Base-by-base conservation (phyloP, 2,113 vertebrate genomes). In the Clarias magur region DNA sequence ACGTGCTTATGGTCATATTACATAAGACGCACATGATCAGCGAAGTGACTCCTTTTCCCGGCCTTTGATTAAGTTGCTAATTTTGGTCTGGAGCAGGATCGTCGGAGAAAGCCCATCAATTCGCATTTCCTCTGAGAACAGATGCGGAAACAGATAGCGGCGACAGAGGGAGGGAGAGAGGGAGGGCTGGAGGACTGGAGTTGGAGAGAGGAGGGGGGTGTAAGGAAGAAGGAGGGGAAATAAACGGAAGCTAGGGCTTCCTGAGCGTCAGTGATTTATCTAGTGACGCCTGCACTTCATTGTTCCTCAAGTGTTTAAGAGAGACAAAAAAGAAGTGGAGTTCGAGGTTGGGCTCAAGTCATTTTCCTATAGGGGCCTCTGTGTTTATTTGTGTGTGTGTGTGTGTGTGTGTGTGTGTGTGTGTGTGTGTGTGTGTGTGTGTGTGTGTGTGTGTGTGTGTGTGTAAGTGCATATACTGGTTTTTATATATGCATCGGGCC, bases 161-260 rank as follows among this genome's bases (percentile, higher is more conserved):
- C n/a, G 68, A 12, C 48, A 73, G 85, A 81, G 56, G 16, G 57
- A 73, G 56, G 79, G 21, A 25, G 83, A 60, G 34, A 59, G 9
- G 62, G 54, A 57, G 76, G 3, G 30, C 59, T 82, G 15, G 72
- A 17, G 85, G 87, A 91, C 48, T 54, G 27, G 17, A 19, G 0
- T 7, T 60, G 83, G 68, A 73, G 34, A 42, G 62, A 80, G 84
- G 12, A 23, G 25, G 48, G 34, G 75, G 53, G 75, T 75, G 85
- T 88, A 57, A 92, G 91, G 90, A 92, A 94, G 92, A 93, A 80
- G 85, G 88, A 87, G 54, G 88, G 86, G 91, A 94, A 91, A 93
- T 92, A 92, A 93, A 92, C 85, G 93, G 93, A 95, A 95, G 93
- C 90, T 89, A 94, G 94, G 93, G 92, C 93, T 94, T 94, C 93